Base-by-base conservation (phyloP, 2,888 invertebrate genomes). In the Apodemia zela region DNA sequence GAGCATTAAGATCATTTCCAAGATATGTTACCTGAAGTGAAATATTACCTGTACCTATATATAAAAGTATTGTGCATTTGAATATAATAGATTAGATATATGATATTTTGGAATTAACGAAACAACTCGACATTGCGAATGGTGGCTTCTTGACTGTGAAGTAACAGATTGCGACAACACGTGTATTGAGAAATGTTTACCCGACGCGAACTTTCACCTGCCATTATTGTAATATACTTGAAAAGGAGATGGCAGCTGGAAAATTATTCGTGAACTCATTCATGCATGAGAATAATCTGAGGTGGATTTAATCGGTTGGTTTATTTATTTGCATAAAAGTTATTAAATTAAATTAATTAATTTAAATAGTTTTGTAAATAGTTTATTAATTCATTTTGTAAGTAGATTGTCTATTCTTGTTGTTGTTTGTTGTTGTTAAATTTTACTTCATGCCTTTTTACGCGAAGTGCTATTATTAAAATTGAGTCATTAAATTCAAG, bases 171-270 rank as follows among this genome's bases (percentile, higher is more conserved):
- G n/a, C 29, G n/a, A 25, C 29, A 25, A 25, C n/a, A 57, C 29
- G 29, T n/a, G n/a, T 29, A 57, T 57, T 57, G 57, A 29, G 57
- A 57, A 60, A 63, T 49, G 62, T 59, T 59, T 25, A 59, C 60
- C 45, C 57, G 59, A 60, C 47, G 29, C 60, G 58, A 61, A 64
- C 66, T 68, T 66, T 66, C 66, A 63, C 63, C 61, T 57, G 60
- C 25, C 57, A 47, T 60, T 60, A 60, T 17, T 47, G 17, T 17
- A n/a, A 47, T 63, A 42, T 18, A 60, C 63, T 60, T 45, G 57
- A 18, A 60, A 60, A 42, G 51, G 59, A 29, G 29, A 25, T 15
- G 57, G 7, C 57, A 15, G 29, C 57, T 29, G 57, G 57, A 57
- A 57, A 57, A 57, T 57, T 57, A 57, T 57, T 57, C 57, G n/a